Conservation (phyloP, 2,888 invertebrate species). For the Melieria picta region DNA sequence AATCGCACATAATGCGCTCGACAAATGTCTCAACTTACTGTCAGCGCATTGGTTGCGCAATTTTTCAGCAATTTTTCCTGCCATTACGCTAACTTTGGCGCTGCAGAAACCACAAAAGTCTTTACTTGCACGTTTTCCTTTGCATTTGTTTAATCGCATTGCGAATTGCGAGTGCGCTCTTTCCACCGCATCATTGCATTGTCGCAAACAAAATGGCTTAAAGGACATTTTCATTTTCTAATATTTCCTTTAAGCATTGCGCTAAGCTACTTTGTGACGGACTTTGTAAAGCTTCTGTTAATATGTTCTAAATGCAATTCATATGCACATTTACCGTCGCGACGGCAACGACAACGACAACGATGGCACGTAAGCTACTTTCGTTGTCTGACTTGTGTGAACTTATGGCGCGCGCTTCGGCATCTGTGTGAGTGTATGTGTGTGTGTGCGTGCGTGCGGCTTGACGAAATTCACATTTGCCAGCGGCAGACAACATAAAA, state of each 20-base stretch:
- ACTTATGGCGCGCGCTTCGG: neutral
- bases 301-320: constrained; percentile 18
- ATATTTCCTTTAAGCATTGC: neutral
- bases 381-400: constrained; percentile 22
- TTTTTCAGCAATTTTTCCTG: neutral
- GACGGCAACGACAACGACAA: neutral
- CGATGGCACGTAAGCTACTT: constrained; percentile 4
- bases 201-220: constrained; percentile 3
- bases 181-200: constrained; percentile 8
- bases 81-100: constrained; percentile 19
- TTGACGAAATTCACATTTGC: too few species aligned
- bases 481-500: too few species aligned
- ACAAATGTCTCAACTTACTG: too few species aligned
- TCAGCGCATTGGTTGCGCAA: too few species aligned
- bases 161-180: constrained; percentile 8
- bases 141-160: constrained; percentile 29
- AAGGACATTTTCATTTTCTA: constrained; percentile 19
- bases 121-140: constrained; percentile 9
- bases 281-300: constrained; percentile 20
- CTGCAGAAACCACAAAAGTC: constrained; percentile 25
- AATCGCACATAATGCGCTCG: too few species aligned
- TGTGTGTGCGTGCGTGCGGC: too few species aligned
- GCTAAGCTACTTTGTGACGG: constrained; percentile 3
- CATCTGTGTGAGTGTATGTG: too few species aligned
- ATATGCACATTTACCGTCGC: constrained; percentile 20